Base-by-base conservation (phyloP, 2,797 vertebrate genomes). In the Tamandua tetradactyla region DNA sequence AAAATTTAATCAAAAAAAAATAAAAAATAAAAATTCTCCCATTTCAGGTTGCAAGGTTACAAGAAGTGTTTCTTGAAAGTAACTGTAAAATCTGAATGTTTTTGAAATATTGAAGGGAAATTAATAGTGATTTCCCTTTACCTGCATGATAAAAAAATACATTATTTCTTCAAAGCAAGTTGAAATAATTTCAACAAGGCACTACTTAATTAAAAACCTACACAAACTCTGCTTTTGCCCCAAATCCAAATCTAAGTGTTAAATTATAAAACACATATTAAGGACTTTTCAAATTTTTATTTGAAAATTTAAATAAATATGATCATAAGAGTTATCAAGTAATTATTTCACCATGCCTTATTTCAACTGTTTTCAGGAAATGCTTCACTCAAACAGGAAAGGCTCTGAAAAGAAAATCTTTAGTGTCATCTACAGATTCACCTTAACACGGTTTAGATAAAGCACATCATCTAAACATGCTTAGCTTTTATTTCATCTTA, bases 321-420 rank as follows among this genome's bases (percentile, higher is more conserved):
- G 22, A 35, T 57, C 44, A 69, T 25, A 72, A 68, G 89, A 82
- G 72, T 52, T 82, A 75, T 79, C 22, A 69, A 55, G 10, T 59
- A 78, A 62, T 69, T 88, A n/a, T 91, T 84, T 95, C 52, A 96
- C 3, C 52, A 75, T 27, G 25, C 14, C 35, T 86, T 30, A 78
- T 52, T 79, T 66, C 57, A 76, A 93, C 20, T 40, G 88, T 88
- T 71, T 57, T 93, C 84, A 83, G 64, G 76, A 91, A 93, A 81
- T 88, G 44, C 18, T n/a, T n/a, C n/a, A n/a, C 76, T 82, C 27
- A 66, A 87, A 91, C 11, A 47, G 92, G 35, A 91, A 32, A 62
- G 9, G 32, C 11, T 82, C 27, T 92, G 4, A 85, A 92, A 95
- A 89, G n/a, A 9, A 76, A 89, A 88, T 35, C 11, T 94, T 66